Conservation (phyloP, 2,113 vertebrate species). For the Oryzias curvinotus region DNA sequence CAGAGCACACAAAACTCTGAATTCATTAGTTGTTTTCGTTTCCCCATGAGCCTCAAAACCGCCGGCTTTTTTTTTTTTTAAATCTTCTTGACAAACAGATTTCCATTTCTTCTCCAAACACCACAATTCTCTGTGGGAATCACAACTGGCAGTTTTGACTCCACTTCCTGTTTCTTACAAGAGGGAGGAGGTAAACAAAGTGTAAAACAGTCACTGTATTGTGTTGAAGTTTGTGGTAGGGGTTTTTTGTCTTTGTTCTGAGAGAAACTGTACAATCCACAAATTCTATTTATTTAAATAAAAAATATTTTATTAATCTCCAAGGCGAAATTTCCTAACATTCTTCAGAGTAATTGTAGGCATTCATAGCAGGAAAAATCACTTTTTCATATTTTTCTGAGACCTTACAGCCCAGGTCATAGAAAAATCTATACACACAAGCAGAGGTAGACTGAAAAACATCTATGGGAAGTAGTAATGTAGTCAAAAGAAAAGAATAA, state of each 20-base stretch:
- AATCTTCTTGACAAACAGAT: not conserved
- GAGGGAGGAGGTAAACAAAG: slow-evolving; percentile 1
- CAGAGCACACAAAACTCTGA: not conserved
- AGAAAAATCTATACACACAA: too few relatives aligned
- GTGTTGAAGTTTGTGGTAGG: not conserved
- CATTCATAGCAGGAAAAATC: too few relatives aligned
- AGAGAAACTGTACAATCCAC: too few relatives aligned
- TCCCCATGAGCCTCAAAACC: not conserved
- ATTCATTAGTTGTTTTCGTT: not conserved
- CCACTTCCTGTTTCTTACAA: slow-evolving; percentile 39
- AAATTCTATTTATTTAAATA: too few relatives aligned
- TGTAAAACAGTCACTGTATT: not conserved
- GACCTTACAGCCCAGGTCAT: too few relatives aligned
- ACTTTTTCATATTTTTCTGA: too few relatives aligned
- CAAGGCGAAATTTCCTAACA: too few relatives aligned
- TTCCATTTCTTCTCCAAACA: not conserved
- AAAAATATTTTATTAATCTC: too few relatives aligned
- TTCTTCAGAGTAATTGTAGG: too few relatives aligned
- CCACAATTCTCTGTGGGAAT: slow-evolving; percentile 8
- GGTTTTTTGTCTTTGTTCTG: slow-evolving; percentile 7
- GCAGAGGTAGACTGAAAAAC: too few relatives aligned
- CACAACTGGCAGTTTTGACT: not conserved
- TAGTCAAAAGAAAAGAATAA: too few relatives aligned
- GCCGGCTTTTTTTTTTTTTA: not conserved
- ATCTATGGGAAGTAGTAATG: too few relatives aligned